Evolutionary conservation across 2,113 vertebrate species (phyloP).

Genomic region (Sminthopsis crassicaudata): DNA sequence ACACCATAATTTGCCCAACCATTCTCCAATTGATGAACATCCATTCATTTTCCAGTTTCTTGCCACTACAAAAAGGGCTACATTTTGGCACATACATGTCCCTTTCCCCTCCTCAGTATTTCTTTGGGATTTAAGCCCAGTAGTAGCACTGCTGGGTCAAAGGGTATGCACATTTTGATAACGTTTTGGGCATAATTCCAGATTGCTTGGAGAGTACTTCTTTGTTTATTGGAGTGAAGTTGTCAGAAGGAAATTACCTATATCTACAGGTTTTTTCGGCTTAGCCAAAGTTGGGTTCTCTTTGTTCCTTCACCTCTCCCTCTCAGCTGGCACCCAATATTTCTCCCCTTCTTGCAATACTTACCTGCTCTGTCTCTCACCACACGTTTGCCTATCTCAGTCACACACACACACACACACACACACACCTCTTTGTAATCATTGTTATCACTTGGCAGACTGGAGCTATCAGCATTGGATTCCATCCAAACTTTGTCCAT

Average conservation of each 20-base stretch:
- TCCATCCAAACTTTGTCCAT: not conserved
- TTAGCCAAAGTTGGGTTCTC: not conserved
- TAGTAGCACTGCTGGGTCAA: no score
- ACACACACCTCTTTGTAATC: not conserved
- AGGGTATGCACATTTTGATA: no score
- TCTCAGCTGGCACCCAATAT: not conserved
- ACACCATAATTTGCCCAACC: no score
- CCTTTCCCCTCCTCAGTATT: no score
- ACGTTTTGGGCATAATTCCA: no score
- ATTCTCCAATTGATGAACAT: no score
- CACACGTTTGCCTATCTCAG: no score
- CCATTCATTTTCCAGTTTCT: no score
- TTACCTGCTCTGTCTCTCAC: not conserved
- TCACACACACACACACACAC: not conserved
- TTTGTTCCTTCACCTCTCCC: not conserved
- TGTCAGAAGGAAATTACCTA: not conserved
- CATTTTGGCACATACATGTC: no score
- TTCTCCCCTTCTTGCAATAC: not conserved
- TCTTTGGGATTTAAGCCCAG: no score
- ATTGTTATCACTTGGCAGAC: not conserved
- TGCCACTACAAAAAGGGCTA: no score
- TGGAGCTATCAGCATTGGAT: not conserved
- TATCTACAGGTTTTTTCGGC: no score
- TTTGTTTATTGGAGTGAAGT: not conserved
- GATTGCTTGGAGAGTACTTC: not conserved